Evolutionary conservation across 64 coral and sea anemone genomes (phyloP), one percentile per base, ranked within the genome.

Genomic region (Stichodactyla mertensii): DNA sequence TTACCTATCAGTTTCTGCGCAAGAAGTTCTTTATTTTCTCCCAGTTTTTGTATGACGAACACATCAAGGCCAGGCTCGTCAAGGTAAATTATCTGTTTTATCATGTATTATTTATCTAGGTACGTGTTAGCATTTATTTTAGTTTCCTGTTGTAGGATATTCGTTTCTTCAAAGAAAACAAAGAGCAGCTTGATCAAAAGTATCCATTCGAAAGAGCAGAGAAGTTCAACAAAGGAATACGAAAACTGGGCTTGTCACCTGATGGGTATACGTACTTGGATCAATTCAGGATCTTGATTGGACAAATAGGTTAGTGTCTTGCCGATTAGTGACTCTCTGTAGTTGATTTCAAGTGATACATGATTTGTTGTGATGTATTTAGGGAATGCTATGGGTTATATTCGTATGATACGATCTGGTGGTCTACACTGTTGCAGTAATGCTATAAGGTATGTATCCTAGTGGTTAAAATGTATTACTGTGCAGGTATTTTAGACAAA

Each of bases 1-100:
- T 99, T 52, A 99, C 96, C 1, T 99, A 99, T 86, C 96, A 99
- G 86, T 99, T 99, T 86, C 31, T 99, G 12, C 85, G 96, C 31
- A 99, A 99, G 90, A 99, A 99, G 61, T 99, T 99, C 84, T 99
- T 95, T 88, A 99, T 99, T 59, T 99, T 99, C 71, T 99, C 96
- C 9, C 96, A 99, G 90, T 99, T 99, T 88, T 64, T 99, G 9
- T 99, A 92, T 81, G 96, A 99, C 60, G 96, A 99, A 55, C 96
- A 99, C 86, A 99, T 99, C 55, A 99, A 99, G 71, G 96, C 92
- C 16, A 92, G 96, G n/a, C 88, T 99, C 64, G 90, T 99, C 45
- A 99, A 99, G 89, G 96, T 98, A 82, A 15, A 86, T 22, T 69
- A 69, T 0, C 64, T 20, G 64, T 23, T 28, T 19, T 6, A 36